These are phyloP conservation scores for Ochropleura plecta DNA, from an alignment of 2,888 invertebrate genomes.

Conservation along the genomic window DNA sequence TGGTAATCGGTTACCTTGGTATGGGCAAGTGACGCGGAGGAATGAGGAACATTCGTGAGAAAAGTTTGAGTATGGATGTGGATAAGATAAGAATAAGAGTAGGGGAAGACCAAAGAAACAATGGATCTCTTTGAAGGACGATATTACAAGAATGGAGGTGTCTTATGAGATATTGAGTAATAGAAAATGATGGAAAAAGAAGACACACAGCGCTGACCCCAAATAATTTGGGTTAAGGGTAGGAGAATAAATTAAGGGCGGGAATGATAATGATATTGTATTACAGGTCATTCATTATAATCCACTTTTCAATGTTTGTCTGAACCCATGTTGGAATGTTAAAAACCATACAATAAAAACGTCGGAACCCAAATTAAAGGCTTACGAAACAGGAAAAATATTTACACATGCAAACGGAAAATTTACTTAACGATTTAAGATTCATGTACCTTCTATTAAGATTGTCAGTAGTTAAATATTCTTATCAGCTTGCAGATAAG, in stretches of 20 bases:
- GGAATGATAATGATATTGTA: neutral
- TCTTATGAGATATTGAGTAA: too few species aligned
- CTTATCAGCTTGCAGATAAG: conserved; percentile 57
- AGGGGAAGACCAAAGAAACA: too few species aligned
- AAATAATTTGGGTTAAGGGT: neutral
- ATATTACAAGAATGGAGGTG: too few species aligned
- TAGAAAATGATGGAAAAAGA: neutral
- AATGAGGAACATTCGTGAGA: too few species aligned
- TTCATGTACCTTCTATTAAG: conserved; percentile 34
- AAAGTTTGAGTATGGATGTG: too few species aligned
- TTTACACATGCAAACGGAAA: conserved; percentile 46
- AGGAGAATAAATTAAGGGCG: too few species aligned
- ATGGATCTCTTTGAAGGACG: too few species aligned
- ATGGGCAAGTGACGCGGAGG: too few species aligned
- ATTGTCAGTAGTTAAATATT: conserved; percentile 49
- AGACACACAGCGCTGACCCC: neutral
- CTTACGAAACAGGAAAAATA: conserved; percentile 44
- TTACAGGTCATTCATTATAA: too few species aligned
- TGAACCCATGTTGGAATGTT: conserved; percentile 13
- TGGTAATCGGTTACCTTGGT: too few species aligned
- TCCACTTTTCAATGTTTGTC: conserved; percentile 10
- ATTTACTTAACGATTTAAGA: conserved; percentile 50
- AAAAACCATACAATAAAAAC: conserved; percentile 30
- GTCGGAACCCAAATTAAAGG: conserved; percentile 33
- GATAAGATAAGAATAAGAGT: too few species aligned